These are phyloP conservation scores for Pantherophis guttatus DNA, from an alignment of 2,113 vertebrate genomes.

Conservation along the genomic window DNA sequence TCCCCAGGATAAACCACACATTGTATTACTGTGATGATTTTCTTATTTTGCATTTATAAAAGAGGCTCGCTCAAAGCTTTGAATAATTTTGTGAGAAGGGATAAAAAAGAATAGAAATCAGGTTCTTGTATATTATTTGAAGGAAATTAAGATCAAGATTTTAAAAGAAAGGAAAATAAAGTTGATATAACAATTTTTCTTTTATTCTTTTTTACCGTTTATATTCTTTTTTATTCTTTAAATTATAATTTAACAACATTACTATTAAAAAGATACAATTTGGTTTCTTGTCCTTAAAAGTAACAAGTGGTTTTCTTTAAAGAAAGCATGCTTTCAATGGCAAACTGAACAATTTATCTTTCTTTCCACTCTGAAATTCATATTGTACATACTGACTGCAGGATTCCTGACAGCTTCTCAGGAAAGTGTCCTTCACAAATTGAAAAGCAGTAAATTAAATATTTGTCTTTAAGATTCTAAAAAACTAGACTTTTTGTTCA, in stretches of 20 bases:
- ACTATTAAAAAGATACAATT: neutral
- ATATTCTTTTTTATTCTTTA: neutral
- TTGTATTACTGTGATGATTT: neutral
- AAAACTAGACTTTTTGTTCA: neutral
- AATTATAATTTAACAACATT: neutral
- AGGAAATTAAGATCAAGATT: neutral
- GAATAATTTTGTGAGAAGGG: neutral
- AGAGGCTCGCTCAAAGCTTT: neutral
- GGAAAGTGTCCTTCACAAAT: neutral
- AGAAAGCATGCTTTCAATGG: neutral
- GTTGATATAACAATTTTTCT: neutral
- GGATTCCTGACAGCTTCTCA: neutral
- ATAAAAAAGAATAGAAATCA: neutral
- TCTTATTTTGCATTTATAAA: neutral
- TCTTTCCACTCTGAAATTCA: neutral
- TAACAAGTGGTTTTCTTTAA: neutral
- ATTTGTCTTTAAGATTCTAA: neutral
- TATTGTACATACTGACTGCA: neutral
- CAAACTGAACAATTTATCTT: neutral
- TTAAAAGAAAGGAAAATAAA: neutral
- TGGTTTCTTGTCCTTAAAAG: neutral
- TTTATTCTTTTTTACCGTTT: neutral
- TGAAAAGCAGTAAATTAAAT: neutral
- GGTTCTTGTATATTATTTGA: neutral
- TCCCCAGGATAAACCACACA: neutral